These are phyloP conservation scores for Phorcus lineatus DNA, from an alignment of 2,888 invertebrate genomes.

Conservation along the genomic window DNA sequence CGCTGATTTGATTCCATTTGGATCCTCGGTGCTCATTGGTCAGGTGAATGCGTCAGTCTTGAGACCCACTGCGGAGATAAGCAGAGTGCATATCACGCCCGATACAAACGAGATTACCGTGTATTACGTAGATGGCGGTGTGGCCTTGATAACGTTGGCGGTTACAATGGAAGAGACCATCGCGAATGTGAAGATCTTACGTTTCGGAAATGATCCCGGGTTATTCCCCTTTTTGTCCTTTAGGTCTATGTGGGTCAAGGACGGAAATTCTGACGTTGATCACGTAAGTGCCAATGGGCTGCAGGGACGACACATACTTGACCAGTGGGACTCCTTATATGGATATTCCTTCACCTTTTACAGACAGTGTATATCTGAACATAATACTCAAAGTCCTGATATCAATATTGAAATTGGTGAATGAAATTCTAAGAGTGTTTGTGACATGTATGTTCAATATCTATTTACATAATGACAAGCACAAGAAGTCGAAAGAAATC, in stretches of 20 bases:
- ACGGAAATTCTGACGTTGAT: conserved; percentile 55
- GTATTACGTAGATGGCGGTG: conserved; percentile 43
- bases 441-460: too few relatives aligned
- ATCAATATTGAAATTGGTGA: conserved; percentile 33
- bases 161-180: conserved; percentile 34
- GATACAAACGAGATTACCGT: conserved; percentile 29
- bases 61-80: conserved; percentile 45
- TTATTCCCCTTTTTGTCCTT: conserved; percentile 48
- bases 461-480: too few relatives aligned
- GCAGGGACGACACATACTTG: conserved; percentile 41
- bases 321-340: conserved; percentile 42
- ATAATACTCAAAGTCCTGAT: conserved; percentile 56
- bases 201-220: conserved; percentile 34
- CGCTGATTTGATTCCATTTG: conserved; percentile 53
- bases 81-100: conserved; percentile 41
- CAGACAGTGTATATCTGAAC: conserved; percentile 52
- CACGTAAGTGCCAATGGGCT: conserved; percentile 52
- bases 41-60: conserved; percentile 32
- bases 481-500: too few relatives aligned
- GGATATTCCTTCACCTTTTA: conserved; percentile 55
- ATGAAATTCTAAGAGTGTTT: neutral
- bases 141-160: conserved; percentile 33
- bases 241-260: conserved; percentile 56
- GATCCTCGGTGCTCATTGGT: conserved; percentile 53
- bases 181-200: conserved; percentile 37